Conservation (phyloP, 2,888 invertebrate species). For the Eupeodes luniger region DNA sequence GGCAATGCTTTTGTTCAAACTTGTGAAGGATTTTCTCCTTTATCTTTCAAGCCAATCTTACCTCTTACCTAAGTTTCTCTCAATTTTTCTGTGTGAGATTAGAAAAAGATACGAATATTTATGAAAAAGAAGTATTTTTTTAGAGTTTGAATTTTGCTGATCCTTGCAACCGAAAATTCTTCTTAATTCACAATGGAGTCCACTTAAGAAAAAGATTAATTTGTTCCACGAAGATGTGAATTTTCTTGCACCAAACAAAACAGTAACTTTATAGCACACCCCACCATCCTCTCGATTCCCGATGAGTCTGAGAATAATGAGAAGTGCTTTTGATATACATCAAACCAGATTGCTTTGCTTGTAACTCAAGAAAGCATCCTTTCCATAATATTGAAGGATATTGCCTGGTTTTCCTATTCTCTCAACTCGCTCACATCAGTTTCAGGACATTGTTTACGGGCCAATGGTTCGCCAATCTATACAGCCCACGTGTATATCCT, state of each 20-base stretch:
- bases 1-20: conserved; percentile 44
- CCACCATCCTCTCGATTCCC: not conserved
- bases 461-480: conserved; percentile 55
- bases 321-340: conserved; percentile 32
- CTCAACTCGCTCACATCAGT: conserved; percentile 1
- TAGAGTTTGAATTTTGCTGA: conserved; percentile 16
- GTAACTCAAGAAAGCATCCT: conserved; percentile 40
- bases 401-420: conserved; percentile 47
- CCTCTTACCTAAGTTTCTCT: not conserved
- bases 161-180: conserved; percentile 3
- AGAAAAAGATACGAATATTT: not conserved
- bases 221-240: not conserved
- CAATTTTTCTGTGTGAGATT: conserved; percentile 19
- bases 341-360: conserved; percentile 28
- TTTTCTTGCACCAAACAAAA: not conserved
- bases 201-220: not conserved
- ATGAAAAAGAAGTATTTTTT: not conserved
- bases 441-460: conserved; percentile 56
- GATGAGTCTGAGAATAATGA: conserved; percentile 35
- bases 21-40: conserved; percentile 20
- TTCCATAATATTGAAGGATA: conserved; percentile 51
- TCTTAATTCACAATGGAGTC: conserved; percentile 17
- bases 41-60: not conserved
- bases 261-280: not conserved
- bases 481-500: conserved; percentile 2